Base-by-base conservation (phyloP, 2,113 vertebrate genomes). In the Heterotis niloticus region DNA sequence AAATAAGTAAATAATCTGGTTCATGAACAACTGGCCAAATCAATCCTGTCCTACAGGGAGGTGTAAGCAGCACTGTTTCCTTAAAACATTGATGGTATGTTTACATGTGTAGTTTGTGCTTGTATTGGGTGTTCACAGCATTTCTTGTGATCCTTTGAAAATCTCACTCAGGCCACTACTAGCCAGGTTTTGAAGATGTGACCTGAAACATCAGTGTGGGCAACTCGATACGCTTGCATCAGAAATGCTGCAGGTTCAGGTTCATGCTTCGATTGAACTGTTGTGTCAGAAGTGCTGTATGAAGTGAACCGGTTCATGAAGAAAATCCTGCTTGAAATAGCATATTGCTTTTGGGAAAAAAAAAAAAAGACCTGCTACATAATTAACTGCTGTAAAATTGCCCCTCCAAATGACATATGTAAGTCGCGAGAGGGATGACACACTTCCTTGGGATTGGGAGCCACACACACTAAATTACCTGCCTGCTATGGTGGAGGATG, bases 351-450 rank as follows among this genome's bases (percentile, higher is more conserved):
- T 69, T 69, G 67, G 29, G 34, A 69, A 44, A 69, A 69, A 69
- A 18, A 20, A n/a, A n/a, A n/a, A n/a, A 17, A 18, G 34, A 34
- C n/a, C 68, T 51, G 5, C 44, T 71, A 71, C 34, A 54, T 71
- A 54, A 71, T 9, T 51, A 28, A 71, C n/a, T 12, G 14, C 11
- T 71, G 69, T 71, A 54, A 54, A 71, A 52, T 16, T 71, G 69
- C 69, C 51, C n/a, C 44, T 23, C 44, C 20, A n/a, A 71, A 71
- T 10, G 44, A 71, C 44, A 54, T 71, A 29, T 54, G 14, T n/a
- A 71, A 71, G n/a, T 71, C 69, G 23, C 4, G 44, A n/a, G 69
- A 54, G 69, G 51, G 20, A 17, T 54, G 69, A 71, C 69, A 54
- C 20, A 71, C 44, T 54, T 71, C 69, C 69, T n/a, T n/a, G 14